A percentile compares a stretch with the other conserved stretches of the same genome.
Conservation (phyloP, 2,797 vertebrate species). For the Liparis tanakae region DNA sequence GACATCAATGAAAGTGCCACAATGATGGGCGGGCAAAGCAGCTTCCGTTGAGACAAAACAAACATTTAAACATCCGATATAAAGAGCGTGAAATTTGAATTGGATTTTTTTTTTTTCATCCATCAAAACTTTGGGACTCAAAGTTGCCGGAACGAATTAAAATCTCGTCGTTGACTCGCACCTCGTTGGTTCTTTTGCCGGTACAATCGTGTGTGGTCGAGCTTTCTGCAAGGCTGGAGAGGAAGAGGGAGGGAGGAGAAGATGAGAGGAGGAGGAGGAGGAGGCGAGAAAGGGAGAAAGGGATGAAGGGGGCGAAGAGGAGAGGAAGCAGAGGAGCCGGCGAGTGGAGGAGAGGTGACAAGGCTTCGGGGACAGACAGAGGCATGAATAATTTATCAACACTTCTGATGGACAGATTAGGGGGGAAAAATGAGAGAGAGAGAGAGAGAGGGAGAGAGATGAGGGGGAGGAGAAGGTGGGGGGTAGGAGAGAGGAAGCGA, state of each 20-base stretch:
- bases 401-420: conserved; percentile 87
- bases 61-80: neutral
- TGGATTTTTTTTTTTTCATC: neutral
- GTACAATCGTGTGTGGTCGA: conserved; percentile 59
- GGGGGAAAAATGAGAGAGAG: conserved; percentile 74
- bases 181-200: conserved; percentile 16
- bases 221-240: conserved; percentile 49
- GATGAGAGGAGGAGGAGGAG: conserved; percentile 28
- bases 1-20: neutral
- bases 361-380: conserved; percentile 83
- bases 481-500: conserved; percentile 51
- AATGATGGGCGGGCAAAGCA: neutral
- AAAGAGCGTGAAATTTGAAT: neutral
- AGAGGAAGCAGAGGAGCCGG: conserved; percentile 79
- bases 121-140: neutral
- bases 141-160: conserved; percentile 6
- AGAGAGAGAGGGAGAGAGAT: conserved; percentile 36
- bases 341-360: conserved; percentile 85
- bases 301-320: conserved; percentile 41
- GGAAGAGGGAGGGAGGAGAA: conserved; percentile 39
- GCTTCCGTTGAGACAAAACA: neutral
- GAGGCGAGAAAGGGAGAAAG: conserved; percentile 46
- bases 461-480: conserved; percentile 3
- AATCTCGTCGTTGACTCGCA: conserved; percentile 35
- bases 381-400: conserved; percentile 88